A percentile compares a stretch with the other conserved stretches of the same genome.
These are phyloP conservation scores for Pissodes strobi DNA, from an alignment of 1,140 invertebrate species.

Conservation along the genomic window DNA sequence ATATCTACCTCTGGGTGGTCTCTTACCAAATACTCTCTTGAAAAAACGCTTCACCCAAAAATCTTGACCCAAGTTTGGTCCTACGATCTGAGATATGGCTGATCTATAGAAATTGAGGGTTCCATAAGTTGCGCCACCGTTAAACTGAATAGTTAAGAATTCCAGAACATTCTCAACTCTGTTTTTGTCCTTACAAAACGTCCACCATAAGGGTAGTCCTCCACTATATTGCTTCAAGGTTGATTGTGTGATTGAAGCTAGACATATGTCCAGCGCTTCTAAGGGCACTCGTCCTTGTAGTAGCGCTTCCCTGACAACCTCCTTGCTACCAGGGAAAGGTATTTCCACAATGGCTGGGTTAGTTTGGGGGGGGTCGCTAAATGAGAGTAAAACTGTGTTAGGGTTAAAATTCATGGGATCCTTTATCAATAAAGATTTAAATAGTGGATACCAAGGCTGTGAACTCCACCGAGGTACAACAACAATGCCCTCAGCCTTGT, in stretches of 20 bases:
- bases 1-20: background rate
- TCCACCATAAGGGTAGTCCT: background rate
- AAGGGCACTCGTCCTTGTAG: too few species aligned
- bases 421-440: slow-evolving; percentile 17
- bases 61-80: slow-evolving; percentile 4
- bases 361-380: too few species aligned
- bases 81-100: background rate
- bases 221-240: too few species aligned
- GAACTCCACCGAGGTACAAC: slow-evolving; percentile 32
- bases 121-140: background rate
- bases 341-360: too few species aligned
- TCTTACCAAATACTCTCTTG: background rate
- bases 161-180: background rate
- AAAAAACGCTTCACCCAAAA: slow-evolving; percentile 12
- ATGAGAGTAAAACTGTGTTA: background rate
- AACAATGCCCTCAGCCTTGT: slow-evolving; percentile 37
- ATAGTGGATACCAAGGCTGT: slow-evolving; percentile 40
- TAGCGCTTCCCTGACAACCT: too few species aligned
- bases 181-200: background rate
- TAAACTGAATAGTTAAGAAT: slow-evolving; percentile 1
- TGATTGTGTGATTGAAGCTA: slow-evolving; percentile 5
- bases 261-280: background rate
- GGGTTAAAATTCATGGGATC: background rate
- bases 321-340: too few species aligned
- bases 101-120: background rate